Base-by-base conservation (phyloP, 2,797 vertebrate genomes). In the Nannoperca obscura region DNA sequence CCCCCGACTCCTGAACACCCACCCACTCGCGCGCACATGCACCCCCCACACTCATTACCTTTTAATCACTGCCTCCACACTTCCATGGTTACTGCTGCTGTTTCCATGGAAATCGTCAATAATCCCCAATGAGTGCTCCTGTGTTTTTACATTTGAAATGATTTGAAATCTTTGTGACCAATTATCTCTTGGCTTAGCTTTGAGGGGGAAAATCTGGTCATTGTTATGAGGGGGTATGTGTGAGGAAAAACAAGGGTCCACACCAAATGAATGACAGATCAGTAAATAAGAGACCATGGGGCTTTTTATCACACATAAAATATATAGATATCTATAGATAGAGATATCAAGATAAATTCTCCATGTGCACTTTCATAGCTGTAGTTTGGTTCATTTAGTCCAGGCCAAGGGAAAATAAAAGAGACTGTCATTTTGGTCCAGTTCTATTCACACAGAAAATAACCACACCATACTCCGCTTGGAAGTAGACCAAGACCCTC, bases 21-120 rank as follows among this genome's bases (percentile, higher is more conserved):
- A 76, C 79, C 74, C 5, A 40, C 77, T 71, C 38, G 10, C 24
- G 15, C 74, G 77, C 59, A 70, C 42, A 71, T n/a, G 22, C 40
- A 67, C 50, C 78, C 78, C 71, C 76, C 24, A n/a, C 24, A 9
- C 82, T 86, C 74, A 76, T 83, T 91, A 86, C 80, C 78, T 84
- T 84, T 89, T 87, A 87, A 89, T 90, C 83, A 81, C 78, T 71
- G 82, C 81, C 84, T 86, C 79, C 78, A 64, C 71, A 83, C 87
- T 80, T 76, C 89, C 91, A 91, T 93, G 90, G 90, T 85, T 91
- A 93, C 92, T 20, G 80, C 81, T 81, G 77, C 85, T 65, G 90
- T 94, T 93, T 80, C 92, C 89, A 92, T 91, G 87, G 92, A 83
- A 83, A 91, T 89, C 47, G n/a, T 86, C 61, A 81, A 87, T 82